Evolutionary conservation across 2,797 vertebrate species (phyloP).

Genomic region (Apogon talboti): DNA sequence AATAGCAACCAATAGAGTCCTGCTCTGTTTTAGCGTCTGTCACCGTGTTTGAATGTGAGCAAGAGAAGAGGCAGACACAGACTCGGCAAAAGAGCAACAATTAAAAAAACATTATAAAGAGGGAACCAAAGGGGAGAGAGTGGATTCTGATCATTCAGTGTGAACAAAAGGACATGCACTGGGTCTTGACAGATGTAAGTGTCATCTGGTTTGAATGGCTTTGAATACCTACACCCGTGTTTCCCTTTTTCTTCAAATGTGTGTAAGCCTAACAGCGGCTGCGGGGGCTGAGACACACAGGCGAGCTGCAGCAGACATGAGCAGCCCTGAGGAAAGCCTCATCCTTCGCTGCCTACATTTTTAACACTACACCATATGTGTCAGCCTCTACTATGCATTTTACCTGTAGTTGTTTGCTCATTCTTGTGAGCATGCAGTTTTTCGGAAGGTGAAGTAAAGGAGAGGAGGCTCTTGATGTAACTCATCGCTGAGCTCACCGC

Average conservation of each 20-base stretch:
- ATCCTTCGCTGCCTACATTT: conserved; percentile 41
- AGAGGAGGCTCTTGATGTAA: conserved; percentile 61
- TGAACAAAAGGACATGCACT: conserved; percentile 55
- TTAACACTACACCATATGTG: conserved; percentile 46
- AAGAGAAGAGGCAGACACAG: conserved; percentile 33
- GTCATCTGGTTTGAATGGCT: conserved; percentile 64
- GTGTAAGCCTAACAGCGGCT: conserved; percentile 24
- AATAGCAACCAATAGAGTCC: conserved; percentile 65
- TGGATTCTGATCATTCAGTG: conserved; percentile 54
- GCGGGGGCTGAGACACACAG: conserved; percentile 52
- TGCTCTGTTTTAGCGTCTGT: conserved; percentile 12
- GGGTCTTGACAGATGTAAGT: conserved; percentile 63
- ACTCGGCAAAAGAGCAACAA: conserved; percentile 38
- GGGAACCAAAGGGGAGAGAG: conserved; percentile 46
- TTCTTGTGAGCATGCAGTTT: conserved; percentile 30
- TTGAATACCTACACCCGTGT: conserved; percentile 52
- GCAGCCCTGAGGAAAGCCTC: conserved; percentile 59
- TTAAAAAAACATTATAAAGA: conserved; percentile 42
- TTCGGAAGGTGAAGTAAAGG: conserved; percentile 68
- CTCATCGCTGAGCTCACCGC: conserved; percentile 70
- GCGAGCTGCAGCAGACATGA: conserved; percentile 50
- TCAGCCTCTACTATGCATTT: conserved; percentile 43
- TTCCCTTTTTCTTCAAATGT: conserved; percentile 32
- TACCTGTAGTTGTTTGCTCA: conserved; percentile 46
- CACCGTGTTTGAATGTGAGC: conserved; percentile 28